Evolutionary conservation across 1,140 invertebrate genomes (phyloP).

Genomic region (Microplitis mediator): DNA sequence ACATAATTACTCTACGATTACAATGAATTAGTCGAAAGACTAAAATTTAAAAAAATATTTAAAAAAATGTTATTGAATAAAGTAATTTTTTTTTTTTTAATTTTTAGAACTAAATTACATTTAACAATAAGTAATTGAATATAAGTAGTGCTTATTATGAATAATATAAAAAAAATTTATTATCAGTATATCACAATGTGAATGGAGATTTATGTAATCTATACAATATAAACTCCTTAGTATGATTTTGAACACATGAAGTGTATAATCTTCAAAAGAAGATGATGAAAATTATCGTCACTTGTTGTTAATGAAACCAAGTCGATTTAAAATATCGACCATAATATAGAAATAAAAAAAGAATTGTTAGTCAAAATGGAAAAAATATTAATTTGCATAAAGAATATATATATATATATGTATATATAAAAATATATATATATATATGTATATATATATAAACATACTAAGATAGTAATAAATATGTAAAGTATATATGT

Average conservation of each 20-base stretch:
- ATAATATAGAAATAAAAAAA: neutral
- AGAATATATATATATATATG: slow-evolving; percentile 12
- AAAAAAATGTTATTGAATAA: slow-evolving; percentile 29
- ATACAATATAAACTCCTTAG: too few relatives aligned
- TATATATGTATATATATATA: slow-evolving; percentile 7
- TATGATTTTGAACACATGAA: too few relatives aligned
- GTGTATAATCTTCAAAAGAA: neutral
- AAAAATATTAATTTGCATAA: neutral
- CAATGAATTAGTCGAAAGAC: slow-evolving; percentile 8
- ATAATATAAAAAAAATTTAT: slow-evolving; percentile 8
- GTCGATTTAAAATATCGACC: neutral
- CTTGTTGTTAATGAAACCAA: neutral
- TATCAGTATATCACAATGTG: too few relatives aligned
- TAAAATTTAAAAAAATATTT: slow-evolving; percentile 32
- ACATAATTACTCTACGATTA: slow-evolving; percentile 20
- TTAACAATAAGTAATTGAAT: neutral
- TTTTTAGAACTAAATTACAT: too few relatives aligned
- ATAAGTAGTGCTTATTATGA: slow-evolving; percentile 1
- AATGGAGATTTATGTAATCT: too few relatives aligned
- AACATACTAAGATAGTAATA: slow-evolving; percentile 23
- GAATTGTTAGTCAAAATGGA: neutral
- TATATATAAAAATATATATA: slow-evolving; percentile 13
- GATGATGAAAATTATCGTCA: neutral
- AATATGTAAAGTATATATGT: slow-evolving; percentile 18
- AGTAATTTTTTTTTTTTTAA: neutral